Conservation (phyloP, 1,140 invertebrate genomes). For the Diorhabda sublineata region DNA sequence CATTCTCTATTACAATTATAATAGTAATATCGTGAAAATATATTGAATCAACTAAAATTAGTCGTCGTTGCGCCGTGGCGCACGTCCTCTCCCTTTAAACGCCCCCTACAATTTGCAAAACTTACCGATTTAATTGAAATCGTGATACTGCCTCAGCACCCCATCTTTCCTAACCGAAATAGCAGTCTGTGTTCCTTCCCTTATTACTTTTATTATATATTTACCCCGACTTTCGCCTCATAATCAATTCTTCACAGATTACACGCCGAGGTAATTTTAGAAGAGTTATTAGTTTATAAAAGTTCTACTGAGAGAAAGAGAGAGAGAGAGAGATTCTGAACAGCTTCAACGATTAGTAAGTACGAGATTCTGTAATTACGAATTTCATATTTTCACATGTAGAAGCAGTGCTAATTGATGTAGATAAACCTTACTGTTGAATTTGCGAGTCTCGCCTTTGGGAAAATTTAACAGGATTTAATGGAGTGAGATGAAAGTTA, state of each 20-base stretch:
- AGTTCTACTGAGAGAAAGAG: neutral
- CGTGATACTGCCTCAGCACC: neutral
- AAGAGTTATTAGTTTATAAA: conserved; percentile 3
- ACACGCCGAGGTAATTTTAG: neutral
- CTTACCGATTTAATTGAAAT: conserved; percentile 2
- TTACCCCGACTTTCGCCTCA: neutral
- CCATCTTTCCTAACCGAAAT: neutral
- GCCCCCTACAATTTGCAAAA: neutral
- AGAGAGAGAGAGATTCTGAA: neutral
- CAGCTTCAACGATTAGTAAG: neutral
- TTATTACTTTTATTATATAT: conserved; percentile 1
- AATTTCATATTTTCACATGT: neutral
- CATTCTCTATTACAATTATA: too few relatives aligned
- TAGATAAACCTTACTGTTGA: conserved; percentile 7
- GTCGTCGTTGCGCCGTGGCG: too few relatives aligned
- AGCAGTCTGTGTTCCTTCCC: neutral
- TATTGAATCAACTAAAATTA: too few relatives aligned
- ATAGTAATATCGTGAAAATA: too few relatives aligned
- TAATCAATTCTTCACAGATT: conserved; percentile 3
- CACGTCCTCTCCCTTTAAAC: neutral
- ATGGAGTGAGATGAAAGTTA: too few relatives aligned
- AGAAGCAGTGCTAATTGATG: conserved; percentile 8
- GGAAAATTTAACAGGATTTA: neutral
- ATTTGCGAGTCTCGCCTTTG: neutral
- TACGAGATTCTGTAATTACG: neutral